Conservation (phyloP, 2,113 vertebrate genomes). For the Athene cunicularia region DNA sequence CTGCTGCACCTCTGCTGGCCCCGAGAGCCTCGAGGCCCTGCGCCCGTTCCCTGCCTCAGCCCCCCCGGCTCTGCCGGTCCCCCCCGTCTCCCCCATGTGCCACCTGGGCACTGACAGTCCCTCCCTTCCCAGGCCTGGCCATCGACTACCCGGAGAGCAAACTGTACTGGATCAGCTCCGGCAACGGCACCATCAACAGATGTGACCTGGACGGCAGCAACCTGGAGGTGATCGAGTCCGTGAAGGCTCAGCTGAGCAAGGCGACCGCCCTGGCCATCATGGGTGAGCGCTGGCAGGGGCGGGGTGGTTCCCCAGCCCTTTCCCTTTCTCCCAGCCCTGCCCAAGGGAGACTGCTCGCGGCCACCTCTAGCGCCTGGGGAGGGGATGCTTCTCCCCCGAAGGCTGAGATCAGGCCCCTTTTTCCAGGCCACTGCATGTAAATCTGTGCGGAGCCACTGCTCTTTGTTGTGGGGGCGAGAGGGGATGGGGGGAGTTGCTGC, state of each 20-base stretch:
- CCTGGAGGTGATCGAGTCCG: slow-evolving; percentile 80
- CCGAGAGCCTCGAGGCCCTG: neutral
- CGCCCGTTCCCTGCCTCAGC: accelerated
- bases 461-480: neutral
- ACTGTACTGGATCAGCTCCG: slow-evolving; percentile 96
- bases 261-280: slow-evolving; percentile 93
- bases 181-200: slow-evolving; percentile 87
- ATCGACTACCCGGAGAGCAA: slow-evolving; percentile 89
- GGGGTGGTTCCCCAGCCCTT: accelerated
- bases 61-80: neutral
- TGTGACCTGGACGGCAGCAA: slow-evolving; percentile 87
- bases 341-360: neutral
- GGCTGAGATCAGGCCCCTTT: neutral
- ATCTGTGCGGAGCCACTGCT: neutral
- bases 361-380: neutral
- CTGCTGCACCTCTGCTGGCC: neutral
- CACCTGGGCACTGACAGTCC: accelerated
- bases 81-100: neutral
- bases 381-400: neutral
- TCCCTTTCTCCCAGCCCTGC: neutral
- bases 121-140: slow-evolving; percentile 81
- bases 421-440: accelerated
- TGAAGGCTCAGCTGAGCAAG: slow-evolving; percentile 86
- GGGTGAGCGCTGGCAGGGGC: slow-evolving; percentile 79
- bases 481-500: neutral